A percentile compares a stretch with the other conserved stretches of the same genome.
Evolutionary conservation across 2,888 invertebrate species (phyloP).

Genomic region (Ormyrus thymus): DNA sequence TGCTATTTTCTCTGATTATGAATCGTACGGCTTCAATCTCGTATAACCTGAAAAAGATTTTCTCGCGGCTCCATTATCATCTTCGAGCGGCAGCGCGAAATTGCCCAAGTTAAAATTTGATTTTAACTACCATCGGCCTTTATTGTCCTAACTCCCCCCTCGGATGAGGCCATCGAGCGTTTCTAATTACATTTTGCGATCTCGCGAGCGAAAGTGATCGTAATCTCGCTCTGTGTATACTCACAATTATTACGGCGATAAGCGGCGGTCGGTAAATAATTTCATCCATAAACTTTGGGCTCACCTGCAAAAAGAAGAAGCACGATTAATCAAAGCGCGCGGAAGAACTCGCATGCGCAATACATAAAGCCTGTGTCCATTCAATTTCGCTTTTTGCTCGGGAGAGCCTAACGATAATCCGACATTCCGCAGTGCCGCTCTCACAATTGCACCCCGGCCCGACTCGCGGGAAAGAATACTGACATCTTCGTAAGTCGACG

Average conservation of each 20-base stretch:
- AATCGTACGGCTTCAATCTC: not conserved
- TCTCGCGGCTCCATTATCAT: not conserved
- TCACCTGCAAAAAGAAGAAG: constrained; percentile 14
- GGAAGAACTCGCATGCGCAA: not conserved
- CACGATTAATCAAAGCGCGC: not conserved
- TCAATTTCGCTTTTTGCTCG: too few species aligned
- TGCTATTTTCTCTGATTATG: not conserved
- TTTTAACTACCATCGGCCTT: not conserved
- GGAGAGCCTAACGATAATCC: too few species aligned
- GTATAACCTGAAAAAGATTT: not conserved
- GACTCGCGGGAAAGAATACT: not conserved
- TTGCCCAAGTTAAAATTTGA: constrained; percentile 5
- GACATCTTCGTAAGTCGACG: constrained; percentile 3
- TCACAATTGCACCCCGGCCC: too few species aligned
- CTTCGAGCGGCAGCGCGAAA: not conserved
- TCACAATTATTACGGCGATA: constrained; percentile 7
- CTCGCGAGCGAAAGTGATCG: constrained; percentile 38
- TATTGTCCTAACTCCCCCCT: not conserved
- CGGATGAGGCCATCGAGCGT: not conserved
- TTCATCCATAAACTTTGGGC: not conserved
- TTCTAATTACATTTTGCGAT: constrained; percentile 30
- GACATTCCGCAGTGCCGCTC: too few species aligned
- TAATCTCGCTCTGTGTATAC: constrained; percentile 11
- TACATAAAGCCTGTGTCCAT: too few species aligned
- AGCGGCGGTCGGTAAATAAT: not conserved